phyloP scores from a whole-genome alignment of 1,140 invertebrate species.

The Eueides isabella region DNA sequence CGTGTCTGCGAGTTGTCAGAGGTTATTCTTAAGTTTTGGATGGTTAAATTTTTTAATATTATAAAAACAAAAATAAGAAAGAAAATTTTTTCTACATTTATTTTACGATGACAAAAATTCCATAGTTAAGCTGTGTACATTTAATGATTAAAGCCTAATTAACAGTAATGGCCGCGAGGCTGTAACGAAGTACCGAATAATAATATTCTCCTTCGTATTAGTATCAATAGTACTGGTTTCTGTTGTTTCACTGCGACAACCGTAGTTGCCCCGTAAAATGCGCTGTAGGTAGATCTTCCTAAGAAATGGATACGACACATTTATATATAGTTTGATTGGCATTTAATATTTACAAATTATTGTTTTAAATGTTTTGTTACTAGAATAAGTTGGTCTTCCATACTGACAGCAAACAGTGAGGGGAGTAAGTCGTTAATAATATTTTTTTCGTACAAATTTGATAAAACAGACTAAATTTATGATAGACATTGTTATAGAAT shows the following conservation, averaged over 20 bases:
- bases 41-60: constrained; percentile 75
- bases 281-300: constrained; percentile 62
- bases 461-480: constrained; percentile 1
- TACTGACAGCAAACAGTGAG: constrained; percentile 22
- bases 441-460: constrained; percentile 17
- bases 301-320: constrained; percentile 66
- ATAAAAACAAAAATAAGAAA: constrained; percentile 51
- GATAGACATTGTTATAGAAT: constrained; percentile 10
- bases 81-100: constrained; percentile 76
- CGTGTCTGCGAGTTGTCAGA: constrained; percentile 38
- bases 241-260: constrained; percentile 52
- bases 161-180: constrained; percentile 50
- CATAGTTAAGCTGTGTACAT: constrained; percentile 80
- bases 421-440: neutral
- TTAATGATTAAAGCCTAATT: constrained; percentile 75
- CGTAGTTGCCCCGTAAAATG: constrained; percentile 49
- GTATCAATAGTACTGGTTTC: constrained; percentile 72
- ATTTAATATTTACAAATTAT: constrained; percentile 60
- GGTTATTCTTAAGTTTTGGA: constrained; percentile 57
- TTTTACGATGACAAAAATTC: constrained; percentile 77
- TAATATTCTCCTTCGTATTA: constrained; percentile 41
- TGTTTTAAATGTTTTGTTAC: constrained; percentile 66
- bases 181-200: constrained; percentile 46
- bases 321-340: constrained; percentile 69
- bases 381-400: constrained; percentile 61